Evolutionary conservation across 1,140 invertebrate genomes (phyloP), one percentile per base, ranked within the genome.

Genomic region (Aporrectodea caliginosa): DNA sequence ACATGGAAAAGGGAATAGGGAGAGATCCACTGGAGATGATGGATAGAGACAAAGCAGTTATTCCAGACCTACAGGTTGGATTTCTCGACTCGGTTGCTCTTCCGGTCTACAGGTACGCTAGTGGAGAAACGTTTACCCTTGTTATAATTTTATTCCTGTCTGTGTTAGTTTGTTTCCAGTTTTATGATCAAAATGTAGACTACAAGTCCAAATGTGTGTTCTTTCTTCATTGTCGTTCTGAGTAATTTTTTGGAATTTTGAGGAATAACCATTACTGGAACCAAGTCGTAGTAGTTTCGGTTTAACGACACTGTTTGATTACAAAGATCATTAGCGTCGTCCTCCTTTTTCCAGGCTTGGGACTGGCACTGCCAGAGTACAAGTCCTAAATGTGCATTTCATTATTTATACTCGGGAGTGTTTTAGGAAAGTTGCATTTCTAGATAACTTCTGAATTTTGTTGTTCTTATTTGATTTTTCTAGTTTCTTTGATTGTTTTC

Each of bases 1-100:
- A 96, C 84, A 85, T 94, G 81, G 94, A 95, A 88, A 95, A 94
- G 87, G 91, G 92, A 35, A 92, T 93, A 89, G 94, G 94, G 0
- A 91, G 91, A 35, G 88, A 90, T 31, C 93, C 94, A 0, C 86
- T 90, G 35, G 91, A 91, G 85, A 93, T 93, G 91, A 95, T 95
- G 93, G 94, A 96, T 85, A 88, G 93, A 43, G 93, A 94, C 81
- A 91, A 91, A 84, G 94, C 93, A 16, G 92, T 92, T 82, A 94
- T 96, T 80, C 94, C 94, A 0, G 92, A 93, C 79, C 90, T 95
- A 16, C 93, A 95, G 89, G 92, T 95, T 81, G 90, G 93, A 81
- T 96, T 96, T 87, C 88, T 95, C 2, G 90, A 91, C 80, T 88
- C 89, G 78, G 90, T 92, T 71, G 91, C 90, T 30, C 80, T 90